Base-by-base conservation (phyloP, 2,888 invertebrate genomes). In the Drymonia ruficornis region DNA sequence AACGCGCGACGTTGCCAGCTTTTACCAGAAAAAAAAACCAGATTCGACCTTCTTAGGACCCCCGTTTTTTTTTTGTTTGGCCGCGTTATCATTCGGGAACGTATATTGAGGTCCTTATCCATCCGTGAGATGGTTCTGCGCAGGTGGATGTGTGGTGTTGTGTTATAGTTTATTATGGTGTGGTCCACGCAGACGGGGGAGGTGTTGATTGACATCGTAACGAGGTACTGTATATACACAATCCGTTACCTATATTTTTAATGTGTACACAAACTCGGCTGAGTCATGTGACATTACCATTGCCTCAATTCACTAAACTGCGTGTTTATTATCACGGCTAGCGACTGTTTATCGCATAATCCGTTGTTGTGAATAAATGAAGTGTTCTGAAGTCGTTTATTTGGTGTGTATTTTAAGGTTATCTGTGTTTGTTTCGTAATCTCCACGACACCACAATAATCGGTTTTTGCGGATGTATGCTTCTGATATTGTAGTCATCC, bases 41-140 rank as follows among this genome's bases (percentile, higher is more conserved):
- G 89, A 91, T 91, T 91, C 91, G 91, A 91, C 91, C 91, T 91
- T 91, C 91, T 91, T 91, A 84, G 91, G 91, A 89, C 89, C 90
- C 91, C 84, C 82, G 86, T 90, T 91, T 90, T 87, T 44, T 87
- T 87, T 91, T 91, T 89, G 87, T 91, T 90, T 88, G 84, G 84
- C 86, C 86, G 88, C 86, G 91, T 92, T 92, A 91, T 92, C 91
- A 90, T 87, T 88, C 84, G 83, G 88, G 89, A 88, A 86, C 86
- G 85, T 79, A 75, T 84, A 83, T 74, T 69, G 81, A 79, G 86
- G 87, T 87, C 87, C 89, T 88, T 87, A 87, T 88, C 87, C 89
- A 84, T 74, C 70, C 65, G 82, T 85, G 90, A 84, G 86, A 91
- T 91, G 91, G 84, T 88, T 72, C 74, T 76, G 69, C 76, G 83